Evolutionary conservation across 2,888 invertebrate genomes (phyloP), one percentile per base, ranked within the genome.

Genomic region (Aphrophora alni): DNA sequence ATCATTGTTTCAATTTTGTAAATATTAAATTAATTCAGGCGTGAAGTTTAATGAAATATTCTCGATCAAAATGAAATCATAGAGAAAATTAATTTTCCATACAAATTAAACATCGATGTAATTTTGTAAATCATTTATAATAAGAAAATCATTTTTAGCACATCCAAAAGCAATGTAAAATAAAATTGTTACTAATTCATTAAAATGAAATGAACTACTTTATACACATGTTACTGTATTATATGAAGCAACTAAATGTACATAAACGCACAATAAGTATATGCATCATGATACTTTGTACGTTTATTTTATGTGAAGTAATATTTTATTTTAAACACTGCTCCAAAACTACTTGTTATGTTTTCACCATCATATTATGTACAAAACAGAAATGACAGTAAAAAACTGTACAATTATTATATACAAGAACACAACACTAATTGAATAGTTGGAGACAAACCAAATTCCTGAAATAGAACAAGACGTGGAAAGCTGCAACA

Each of bases 381-480:
- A 44, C 44, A 44, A 2, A 44, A 10, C 17, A 44, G 44, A 44
- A 33, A 44, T 68, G 25, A 75, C n/a, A 75, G 72, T 26, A 77
- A 38, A 69, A n/a, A 59, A 72, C 28, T 72, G 71, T 33, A 77
- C 73, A 75, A 38, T 73, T 51, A 80, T 68, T n/a, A 80, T 27
- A 28, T 77, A 72, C 69, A 77, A 73, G 75, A 77, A 77, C 27
- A 73, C 59, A 44, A 72, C 59, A 17, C 44, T 33, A 75, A 33
- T 38, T 44, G 7, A 24, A 74, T 21, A 38, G 12, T 38, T 26
- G 44, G 21, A 28, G 74, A 74, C 28, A 74, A n/a, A 38, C 27
- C 75, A 81, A 75, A 77, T n/a, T 38, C 38, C 70, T 59, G 33
- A 71, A 78, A 77, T 59, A 75, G n/a, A n/a, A n/a, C n/a, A n/a